phyloP scores from a whole-genome alignment of 1,140 invertebrate genomes.

The Nylanderia fulva region DNA sequence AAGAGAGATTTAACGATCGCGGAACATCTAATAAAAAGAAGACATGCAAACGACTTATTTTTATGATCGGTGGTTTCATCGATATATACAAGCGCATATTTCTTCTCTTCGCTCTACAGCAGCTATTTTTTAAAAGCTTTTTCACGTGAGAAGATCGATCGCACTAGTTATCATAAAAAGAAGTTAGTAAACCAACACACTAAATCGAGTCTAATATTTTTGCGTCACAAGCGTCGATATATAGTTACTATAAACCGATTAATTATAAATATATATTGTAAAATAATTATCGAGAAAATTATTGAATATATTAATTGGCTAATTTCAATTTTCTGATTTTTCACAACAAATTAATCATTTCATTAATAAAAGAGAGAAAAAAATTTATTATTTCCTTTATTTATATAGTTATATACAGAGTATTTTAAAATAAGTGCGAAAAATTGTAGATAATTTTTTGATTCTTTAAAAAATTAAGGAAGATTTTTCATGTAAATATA shows the following conservation, averaged over 20 bases:
- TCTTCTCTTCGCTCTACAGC: neutral
- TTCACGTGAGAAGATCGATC: constrained; percentile 41
- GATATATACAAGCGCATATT: constrained; percentile 21
- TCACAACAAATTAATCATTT: neutral
- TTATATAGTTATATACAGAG: too few relatives aligned
- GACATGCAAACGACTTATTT: constrained; percentile 28
- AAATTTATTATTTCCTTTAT: constrained; percentile 10
- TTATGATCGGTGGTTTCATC: constrained; percentile 50
- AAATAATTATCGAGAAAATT: neutral
- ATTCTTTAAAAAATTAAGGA: too few relatives aligned
- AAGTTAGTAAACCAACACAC: constrained; percentile 46
- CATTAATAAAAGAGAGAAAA: neutral
- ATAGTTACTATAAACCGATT: neutral
- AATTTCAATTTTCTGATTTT: neutral
- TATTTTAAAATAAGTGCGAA: too few relatives aligned
- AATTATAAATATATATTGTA: neutral
- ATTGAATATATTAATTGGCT: neutral
- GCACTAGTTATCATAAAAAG: constrained; percentile 32
- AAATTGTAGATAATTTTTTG: too few relatives aligned
- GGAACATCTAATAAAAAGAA: constrained; percentile 5
- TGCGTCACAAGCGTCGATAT: neutral
- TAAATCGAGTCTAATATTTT: constrained; percentile 51
- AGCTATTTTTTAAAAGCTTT: constrained; percentile 38
- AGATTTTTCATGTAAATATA: too few relatives aligned
- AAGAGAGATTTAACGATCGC: neutral